phyloP scores from a whole-genome alignment of 2,113 vertebrate species.

The Dipodomys stephensi region DNA sequence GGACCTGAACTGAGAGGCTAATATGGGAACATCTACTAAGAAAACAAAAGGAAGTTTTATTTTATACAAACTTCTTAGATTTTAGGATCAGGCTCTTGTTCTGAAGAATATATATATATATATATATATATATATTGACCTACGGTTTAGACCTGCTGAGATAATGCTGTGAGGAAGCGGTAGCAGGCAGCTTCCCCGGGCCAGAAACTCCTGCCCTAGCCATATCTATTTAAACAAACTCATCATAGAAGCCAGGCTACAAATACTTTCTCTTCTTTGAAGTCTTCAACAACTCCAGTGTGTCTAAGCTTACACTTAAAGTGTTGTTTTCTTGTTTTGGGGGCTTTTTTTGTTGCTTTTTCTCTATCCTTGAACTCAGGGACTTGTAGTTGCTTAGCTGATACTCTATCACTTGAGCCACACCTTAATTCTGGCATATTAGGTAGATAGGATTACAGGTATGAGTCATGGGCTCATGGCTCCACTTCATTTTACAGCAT shows the following conservation, averaged over 20 bases:
- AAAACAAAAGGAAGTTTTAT: neutral
- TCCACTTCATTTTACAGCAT: neutral
- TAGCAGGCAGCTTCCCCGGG: neutral
- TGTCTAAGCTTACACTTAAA: neutral
- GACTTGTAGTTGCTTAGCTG: no score
- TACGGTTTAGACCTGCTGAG: neutral
- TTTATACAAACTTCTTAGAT: neutral
- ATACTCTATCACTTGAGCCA: no score
- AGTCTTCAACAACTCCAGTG: neutral
- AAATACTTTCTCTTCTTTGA: neutral
- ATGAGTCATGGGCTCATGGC: no score
- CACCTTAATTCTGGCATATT: no score
- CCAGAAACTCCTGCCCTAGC: neutral
- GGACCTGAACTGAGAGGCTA: neutral
- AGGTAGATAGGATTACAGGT: no score
- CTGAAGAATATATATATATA: conserved; percentile 27
- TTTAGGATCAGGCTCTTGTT: neutral
- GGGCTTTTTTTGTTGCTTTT: no score
- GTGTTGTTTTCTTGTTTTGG: no score
- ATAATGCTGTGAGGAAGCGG: neutral
- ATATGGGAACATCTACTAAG: neutral
- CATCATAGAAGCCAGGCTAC: neutral
- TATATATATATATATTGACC: neutral
- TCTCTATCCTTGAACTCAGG: no score
- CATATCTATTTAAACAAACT: neutral